phyloP scores from a whole-genome alignment of 2,797 vertebrate genomes.

The Fundulus diaphanus region DNA sequence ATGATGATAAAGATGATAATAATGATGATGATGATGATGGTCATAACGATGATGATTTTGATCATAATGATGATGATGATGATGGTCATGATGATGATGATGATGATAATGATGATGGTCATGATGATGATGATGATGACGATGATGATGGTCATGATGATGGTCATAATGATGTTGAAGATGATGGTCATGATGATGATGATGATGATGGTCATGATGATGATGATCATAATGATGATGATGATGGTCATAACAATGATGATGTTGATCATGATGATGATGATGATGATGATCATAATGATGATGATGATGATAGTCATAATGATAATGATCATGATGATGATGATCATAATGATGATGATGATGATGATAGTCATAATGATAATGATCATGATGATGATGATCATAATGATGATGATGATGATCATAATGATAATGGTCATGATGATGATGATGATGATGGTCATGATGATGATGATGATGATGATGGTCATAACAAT shows the following conservation, averaged over 20 bases:
- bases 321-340: constrained; percentile 4
- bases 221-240: too few relatives aligned
- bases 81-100: constrained; percentile 8
- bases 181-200: constrained; percentile 11
- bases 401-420: constrained; percentile 9
- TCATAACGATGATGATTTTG: too few relatives aligned
- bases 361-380: constrained; percentile 2
- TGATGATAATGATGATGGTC: too few relatives aligned
- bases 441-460: constrained; percentile 14
- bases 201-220: constrained; percentile 1
- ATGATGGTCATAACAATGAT: constrained; percentile 6
- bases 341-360: constrained; percentile 8
- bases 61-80: too few relatives aligned
- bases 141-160: too few relatives aligned
- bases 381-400: too few relatives aligned
- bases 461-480: constrained; percentile 7
- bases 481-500: constrained; percentile 6
- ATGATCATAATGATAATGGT: constrained; percentile 8
- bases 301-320: constrained; percentile 12
- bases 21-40: constrained; percentile 14
- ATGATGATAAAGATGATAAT: too few relatives aligned
- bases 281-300: constrained; percentile 8
- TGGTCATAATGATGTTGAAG: constrained; percentile 13
- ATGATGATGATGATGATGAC: constrained; percentile 6
- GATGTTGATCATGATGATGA: constrained; percentile 8